Base-by-base conservation (phyloP, 2,797 vertebrate species). In the Bradypodion ventrale region DNA sequence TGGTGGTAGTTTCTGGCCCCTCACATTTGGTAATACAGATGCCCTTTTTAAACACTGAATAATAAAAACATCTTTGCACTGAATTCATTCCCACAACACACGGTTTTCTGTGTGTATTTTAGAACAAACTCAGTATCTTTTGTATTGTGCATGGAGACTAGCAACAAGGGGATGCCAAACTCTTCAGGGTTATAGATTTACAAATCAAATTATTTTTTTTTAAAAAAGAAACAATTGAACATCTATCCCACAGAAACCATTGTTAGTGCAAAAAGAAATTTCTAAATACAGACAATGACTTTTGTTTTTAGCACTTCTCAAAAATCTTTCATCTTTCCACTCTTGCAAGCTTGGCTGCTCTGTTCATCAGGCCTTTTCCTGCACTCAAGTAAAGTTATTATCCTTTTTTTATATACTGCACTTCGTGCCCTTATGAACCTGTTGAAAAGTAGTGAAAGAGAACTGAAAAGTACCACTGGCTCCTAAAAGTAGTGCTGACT, bases 401-500 rank as follows among this genome's bases (percentile, higher is more conserved):
- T 95, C 95, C 94, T 94, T 97, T 97, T 97, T 98, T 97, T 96
- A 97, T 97, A 97, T 97, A 98, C 97, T 97, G 96, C 96, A 96
- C 97, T 98, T 97, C 95, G 96, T 97, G 97, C 97, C 97, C 97
- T 97, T 95, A 95, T 97, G 97, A 98, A 97, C 97, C 97, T 97
- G 97, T 96, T 97, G 96, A 97, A 97, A 97, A 96, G 93, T 93
- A 91, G 94, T 97, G 97, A 97, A 97, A 97, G 96, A 95, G 94
- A 95, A 93, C 94, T 96, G 97, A 97, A 96, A 97, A 97, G 96
- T 97, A 96, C 95, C 96, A 95, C 95, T 96, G 96, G 95, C 95
- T 97, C 95, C 97, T 97, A 95, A 97, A 97, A 97, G 97, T 95
- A 96, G 95, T 96, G 96, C 96, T 95, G 97, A 97, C 95, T 96